These are phyloP conservation scores for Peromyscus eremicus DNA, from an alignment of 2,797 vertebrate genomes.

Conservation along the genomic window DNA sequence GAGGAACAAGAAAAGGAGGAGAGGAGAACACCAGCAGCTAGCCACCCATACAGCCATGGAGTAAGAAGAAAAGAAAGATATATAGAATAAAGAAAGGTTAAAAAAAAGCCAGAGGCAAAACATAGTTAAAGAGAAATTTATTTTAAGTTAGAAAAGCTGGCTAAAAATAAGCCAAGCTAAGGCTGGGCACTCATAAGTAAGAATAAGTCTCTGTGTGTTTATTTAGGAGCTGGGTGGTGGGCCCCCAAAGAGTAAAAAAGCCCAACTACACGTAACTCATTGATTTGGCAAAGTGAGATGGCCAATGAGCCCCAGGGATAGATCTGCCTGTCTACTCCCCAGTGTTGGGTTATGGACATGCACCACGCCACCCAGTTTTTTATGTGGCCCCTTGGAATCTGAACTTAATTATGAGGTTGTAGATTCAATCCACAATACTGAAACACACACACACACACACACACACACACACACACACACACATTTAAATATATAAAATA, in stretches of 20 bases:
- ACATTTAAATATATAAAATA: background rate
- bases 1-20: background rate
- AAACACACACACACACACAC: background rate
- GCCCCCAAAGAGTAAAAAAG: background rate
- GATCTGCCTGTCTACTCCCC: background rate
- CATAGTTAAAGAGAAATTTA: background rate
- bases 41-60: background rate
- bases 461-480: background rate
- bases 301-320: background rate
- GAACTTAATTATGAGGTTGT: background rate
- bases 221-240: background rate
- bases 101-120: background rate
- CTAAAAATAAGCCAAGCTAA: background rate
- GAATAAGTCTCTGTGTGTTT: background rate
- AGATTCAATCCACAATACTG: background rate
- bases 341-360: background rate
- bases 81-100: background rate
- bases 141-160: background rate
- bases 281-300: background rate
- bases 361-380: background rate
- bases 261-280: background rate
- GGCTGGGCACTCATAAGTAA: background rate
- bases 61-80: background rate
- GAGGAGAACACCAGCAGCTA: background rate
- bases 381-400: background rate